These are phyloP conservation scores for Acrocephalus kingi DNA, from an alignment of 2,113 vertebrate genomes.

Conservation along the genomic window DNA sequence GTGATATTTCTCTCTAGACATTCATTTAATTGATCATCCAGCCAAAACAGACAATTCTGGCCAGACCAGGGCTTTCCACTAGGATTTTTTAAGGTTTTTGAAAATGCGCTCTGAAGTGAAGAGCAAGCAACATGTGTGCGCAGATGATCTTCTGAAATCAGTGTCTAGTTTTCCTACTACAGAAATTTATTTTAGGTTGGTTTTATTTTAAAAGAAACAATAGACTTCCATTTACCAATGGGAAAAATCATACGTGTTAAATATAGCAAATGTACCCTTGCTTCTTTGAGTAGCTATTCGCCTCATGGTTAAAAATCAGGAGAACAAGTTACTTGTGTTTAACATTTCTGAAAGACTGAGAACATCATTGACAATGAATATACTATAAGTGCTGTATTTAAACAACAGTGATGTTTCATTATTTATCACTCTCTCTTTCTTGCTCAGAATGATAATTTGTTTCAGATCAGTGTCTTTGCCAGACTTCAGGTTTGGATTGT, in stretches of 20 bases:
- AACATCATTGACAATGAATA: neutral
- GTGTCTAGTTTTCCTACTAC: neutral
- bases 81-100: neutral
- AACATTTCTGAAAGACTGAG: neutral
- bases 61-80: neutral
- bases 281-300: neutral
- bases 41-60: neutral
- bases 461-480: neutral
- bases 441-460: neutral
- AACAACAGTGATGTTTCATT: neutral
- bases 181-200: neutral
- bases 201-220: neutral
- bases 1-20: conserved; percentile 39
- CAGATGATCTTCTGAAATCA: neutral
- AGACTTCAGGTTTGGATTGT: neutral
- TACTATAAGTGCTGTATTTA: neutral
- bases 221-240: neutral
- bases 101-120: neutral
- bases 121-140: neutral
- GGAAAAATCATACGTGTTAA: neutral
- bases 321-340: neutral
- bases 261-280: neutral
- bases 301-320: neutral
- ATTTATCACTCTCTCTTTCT: neutral
- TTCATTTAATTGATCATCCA: conserved; percentile 28